phyloP scores from a whole-genome alignment of 2,797 vertebrate genomes.

The Spatula clypeata region DNA sequence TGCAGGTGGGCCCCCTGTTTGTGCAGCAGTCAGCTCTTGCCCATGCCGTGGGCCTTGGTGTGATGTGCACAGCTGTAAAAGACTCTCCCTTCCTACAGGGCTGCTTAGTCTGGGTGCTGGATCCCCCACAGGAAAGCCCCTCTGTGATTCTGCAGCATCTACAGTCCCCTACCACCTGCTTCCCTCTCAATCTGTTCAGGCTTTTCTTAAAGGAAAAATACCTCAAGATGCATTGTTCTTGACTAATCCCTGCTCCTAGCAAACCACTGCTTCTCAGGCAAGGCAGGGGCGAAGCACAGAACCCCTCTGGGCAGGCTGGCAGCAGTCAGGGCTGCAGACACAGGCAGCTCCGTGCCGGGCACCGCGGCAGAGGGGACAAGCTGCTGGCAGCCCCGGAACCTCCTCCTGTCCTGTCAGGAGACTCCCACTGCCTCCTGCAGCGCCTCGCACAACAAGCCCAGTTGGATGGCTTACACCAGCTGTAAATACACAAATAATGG shows the following conservation, averaged over 20 bases:
- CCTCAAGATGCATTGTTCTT: fast-evolving
- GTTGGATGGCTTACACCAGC: too few species aligned
- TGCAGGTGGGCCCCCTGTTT: not conserved
- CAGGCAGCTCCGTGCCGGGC: not conserved
- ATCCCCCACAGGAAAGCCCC: not conserved
- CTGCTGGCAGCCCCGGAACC: not conserved
- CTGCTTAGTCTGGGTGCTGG: not conserved
- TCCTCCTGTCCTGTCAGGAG: not conserved
- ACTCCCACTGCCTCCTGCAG: not conserved
- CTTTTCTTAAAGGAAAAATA: not conserved
- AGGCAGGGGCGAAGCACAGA: not conserved
- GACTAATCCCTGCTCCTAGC: not conserved
- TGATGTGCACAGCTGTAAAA: not conserved
- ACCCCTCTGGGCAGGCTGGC: not conserved
- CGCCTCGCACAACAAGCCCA: not conserved
- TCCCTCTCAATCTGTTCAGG: not conserved
- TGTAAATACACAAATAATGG: not conserved
- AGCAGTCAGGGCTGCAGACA: not conserved
- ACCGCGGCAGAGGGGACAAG: fast-evolving
- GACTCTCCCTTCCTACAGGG: not conserved
- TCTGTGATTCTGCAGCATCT: not conserved
- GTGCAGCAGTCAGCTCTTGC: not conserved
- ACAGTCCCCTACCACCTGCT: not conserved
- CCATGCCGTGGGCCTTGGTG: fast-evolving
- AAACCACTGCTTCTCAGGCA: not conserved